Evolutionary conservation across 2,888 invertebrate species (phyloP).

Genomic region (Cataglyphis rosenhaueri): DNA sequence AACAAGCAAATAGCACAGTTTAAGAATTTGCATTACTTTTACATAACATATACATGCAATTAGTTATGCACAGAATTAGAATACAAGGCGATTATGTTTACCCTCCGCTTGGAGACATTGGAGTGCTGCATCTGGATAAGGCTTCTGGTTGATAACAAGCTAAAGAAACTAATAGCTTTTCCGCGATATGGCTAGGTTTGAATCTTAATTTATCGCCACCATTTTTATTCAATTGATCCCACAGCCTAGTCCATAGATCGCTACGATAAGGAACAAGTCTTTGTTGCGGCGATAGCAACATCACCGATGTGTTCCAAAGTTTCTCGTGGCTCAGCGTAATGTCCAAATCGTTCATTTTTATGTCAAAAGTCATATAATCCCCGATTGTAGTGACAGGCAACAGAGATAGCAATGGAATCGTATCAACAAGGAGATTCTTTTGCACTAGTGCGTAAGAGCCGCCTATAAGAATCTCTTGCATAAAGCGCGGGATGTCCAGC

Average conservation of each 20-base stretch:
- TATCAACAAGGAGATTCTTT: conserved; percentile 91
- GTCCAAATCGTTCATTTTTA: conserved; percentile 87
- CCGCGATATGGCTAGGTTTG: conserved; percentile 90
- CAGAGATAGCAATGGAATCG: conserved; percentile 89
- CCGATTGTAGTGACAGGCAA: conserved; percentile 90
- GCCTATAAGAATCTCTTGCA: conserved; percentile 94
- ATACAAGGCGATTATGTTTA: conserved; percentile 68
- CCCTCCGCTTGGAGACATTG: conserved; percentile 91
- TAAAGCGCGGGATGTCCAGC: conserved; percentile 88
- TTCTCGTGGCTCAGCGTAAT: conserved; percentile 91
- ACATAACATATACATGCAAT: conserved; percentile 10
- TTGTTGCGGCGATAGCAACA: conserved; percentile 94
- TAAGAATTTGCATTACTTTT: conserved; percentile 5
- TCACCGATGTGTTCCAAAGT: conserved; percentile 93
- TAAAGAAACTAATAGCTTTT: conserved; percentile 92
- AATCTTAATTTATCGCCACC: conserved; percentile 89
- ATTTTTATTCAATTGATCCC: conserved; percentile 90
- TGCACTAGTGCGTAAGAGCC: conserved; percentile 91
- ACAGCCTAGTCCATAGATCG: conserved; percentile 94
- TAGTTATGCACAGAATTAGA: conserved; percentile 1
- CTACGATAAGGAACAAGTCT: conserved; percentile 93
- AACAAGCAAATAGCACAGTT: neutral
- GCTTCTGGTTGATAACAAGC: conserved; percentile 96
- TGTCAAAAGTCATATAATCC: conserved; percentile 88
- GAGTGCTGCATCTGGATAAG: conserved; percentile 93